Conservation (phyloP, 2,888 invertebrate genomes). For the Latrodectus elegans region DNA sequence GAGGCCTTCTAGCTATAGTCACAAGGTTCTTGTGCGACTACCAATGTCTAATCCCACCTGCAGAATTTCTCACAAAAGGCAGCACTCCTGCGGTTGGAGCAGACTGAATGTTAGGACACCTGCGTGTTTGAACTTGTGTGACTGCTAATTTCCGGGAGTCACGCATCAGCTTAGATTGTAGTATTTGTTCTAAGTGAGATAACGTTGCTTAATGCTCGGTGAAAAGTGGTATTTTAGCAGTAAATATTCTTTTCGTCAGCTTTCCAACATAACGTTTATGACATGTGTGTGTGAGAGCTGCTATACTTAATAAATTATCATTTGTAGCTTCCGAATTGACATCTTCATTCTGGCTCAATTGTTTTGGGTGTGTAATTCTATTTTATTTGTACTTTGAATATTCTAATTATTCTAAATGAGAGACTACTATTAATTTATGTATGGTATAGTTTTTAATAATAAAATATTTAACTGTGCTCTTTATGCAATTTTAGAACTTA, state of each 20-base stretch:
- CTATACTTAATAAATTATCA: too few species aligned
- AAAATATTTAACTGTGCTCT: too few species aligned
- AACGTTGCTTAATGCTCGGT: slow-evolving; percentile 31
- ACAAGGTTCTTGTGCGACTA: slow-evolving; percentile 34
- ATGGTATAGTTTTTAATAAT: too few species aligned
- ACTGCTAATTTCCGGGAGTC: slow-evolving; percentile 56
- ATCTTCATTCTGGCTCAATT: too few species aligned
- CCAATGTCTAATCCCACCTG: slow-evolving; percentile 41
- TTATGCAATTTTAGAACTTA: too few species aligned
- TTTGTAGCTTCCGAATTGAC: too few species aligned
- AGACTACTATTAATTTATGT: too few species aligned
- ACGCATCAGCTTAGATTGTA: slow-evolving; percentile 57
- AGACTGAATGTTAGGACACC: slow-evolving; percentile 21
- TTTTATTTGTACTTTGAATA: too few species aligned
- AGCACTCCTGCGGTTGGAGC: slow-evolving; percentile 11
- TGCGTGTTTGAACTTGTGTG: slow-evolving; percentile 56
- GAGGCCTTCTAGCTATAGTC: slow-evolving; percentile 51
- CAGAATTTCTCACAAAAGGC: slow-evolving; percentile 56
- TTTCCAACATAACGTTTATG: slow-evolving; percentile 40
- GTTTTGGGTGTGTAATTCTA: too few species aligned
- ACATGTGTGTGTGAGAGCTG: not conserved
- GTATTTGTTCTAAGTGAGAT: slow-evolving; percentile 65
- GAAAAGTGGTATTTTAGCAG: slow-evolving; percentile 48
- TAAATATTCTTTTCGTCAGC: slow-evolving; percentile 41
- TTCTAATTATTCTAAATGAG: too few species aligned